Conservation (phyloP, 2,113 vertebrate species). For the Poeciliopsis prolifica region DNA sequence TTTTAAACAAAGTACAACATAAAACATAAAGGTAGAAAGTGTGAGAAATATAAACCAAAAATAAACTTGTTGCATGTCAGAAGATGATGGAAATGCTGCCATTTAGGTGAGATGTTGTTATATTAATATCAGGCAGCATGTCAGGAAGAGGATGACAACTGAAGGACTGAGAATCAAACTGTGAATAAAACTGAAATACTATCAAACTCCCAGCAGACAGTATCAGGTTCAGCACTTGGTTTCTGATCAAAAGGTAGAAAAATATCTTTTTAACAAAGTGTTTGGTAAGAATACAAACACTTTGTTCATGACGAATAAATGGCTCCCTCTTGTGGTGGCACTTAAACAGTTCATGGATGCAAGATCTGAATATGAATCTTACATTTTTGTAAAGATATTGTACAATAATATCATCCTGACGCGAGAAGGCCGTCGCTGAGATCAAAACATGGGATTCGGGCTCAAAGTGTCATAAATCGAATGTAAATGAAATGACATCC, state of each 20-base stretch:
- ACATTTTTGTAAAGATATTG: neutral
- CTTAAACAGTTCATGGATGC: neutral
- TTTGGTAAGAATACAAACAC: too few relatives aligned
- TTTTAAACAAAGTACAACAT: neutral
- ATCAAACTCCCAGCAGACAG: neutral
- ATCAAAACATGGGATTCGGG: neutral
- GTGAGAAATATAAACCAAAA: neutral
- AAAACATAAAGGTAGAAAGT: neutral
- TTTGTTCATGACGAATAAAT: neutral
- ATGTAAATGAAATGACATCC: slow-evolving; percentile 87
- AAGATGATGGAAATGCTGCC: neutral
- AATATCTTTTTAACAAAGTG: neutral
- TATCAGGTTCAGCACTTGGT: neutral
- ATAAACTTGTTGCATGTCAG: neutral
- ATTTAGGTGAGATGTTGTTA: neutral
- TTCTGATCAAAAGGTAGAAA: neutral
- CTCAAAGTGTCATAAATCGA: slow-evolving; percentile 69
- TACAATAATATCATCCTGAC: neutral
- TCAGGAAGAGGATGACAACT: neutral
- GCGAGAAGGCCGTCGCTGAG: neutral
- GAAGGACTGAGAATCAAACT: neutral
- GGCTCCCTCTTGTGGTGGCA: slow-evolving; percentile 56
- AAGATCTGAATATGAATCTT: neutral
- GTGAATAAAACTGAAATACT: neutral
- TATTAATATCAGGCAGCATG: neutral